A percentile compares a stretch with the other conserved stretches of the same genome.
These are phyloP conservation scores for Orchestia grillus DNA, from an alignment of 1,140 invertebrate species.

Conservation along the genomic window DNA sequence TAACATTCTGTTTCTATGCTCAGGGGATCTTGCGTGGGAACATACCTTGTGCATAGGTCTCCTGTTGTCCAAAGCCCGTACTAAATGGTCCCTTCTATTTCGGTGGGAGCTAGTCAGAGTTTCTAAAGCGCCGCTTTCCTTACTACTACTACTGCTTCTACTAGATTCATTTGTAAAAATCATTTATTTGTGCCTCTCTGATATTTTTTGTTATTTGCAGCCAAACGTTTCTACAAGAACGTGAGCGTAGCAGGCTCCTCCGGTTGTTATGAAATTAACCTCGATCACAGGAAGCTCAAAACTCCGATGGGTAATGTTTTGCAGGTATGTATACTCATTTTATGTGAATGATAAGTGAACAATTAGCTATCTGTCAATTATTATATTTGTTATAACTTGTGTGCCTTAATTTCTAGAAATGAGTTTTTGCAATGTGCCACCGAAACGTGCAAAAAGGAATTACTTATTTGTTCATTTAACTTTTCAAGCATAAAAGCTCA, in stretches of 20 bases:
- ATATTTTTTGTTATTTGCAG: slow-evolving; percentile 21
- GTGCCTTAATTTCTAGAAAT: not conserved
- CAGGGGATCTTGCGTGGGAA: no score
- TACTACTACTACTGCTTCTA: no score
- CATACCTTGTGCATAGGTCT: no score
- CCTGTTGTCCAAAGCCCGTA: no score
- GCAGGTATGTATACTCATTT: slow-evolving; percentile 47
- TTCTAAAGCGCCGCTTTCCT: no score
- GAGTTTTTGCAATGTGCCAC: not conserved
- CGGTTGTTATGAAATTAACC: slow-evolving; percentile 61
- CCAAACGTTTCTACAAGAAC: slow-evolving; percentile 63
- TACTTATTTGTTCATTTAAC: not conserved
- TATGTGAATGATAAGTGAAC: no score
- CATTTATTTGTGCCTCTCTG: not conserved
- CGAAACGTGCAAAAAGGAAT: not conserved
- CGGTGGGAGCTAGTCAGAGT: no score
- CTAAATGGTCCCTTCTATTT: no score
- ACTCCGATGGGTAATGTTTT: slow-evolving; percentile 62
- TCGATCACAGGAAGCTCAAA: slow-evolving; percentile 64
- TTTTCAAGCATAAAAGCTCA: not conserved
- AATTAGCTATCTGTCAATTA: not conserved
- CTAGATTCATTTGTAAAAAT: no score
- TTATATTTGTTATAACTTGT: not conserved
- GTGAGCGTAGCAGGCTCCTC: slow-evolving; percentile 62
- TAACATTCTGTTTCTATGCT: no score